Base-by-base conservation (phyloP, 2,113 vertebrate species). In the Oreotrochilus melanogaster region DNA sequence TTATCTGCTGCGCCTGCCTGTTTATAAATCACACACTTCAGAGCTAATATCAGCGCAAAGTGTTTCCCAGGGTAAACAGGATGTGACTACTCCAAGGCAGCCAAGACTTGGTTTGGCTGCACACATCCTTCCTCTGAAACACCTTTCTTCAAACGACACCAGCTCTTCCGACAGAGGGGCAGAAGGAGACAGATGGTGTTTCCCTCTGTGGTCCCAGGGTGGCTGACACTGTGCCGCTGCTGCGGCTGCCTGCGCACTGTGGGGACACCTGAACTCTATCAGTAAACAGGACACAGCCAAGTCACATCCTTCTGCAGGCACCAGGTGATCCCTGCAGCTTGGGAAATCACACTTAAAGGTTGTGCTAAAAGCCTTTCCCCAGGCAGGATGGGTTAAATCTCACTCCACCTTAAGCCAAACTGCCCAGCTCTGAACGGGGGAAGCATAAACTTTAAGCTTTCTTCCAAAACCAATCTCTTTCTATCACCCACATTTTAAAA, bases 41-140 rank as follows among this genome's bases (percentile, higher is more conserved):
- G 85, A 80, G 70, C 64, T 25, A 48, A 3, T 35, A 74, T 14
- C 93, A 64, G 79, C 2, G 0, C 51, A 10, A 88, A 88, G 94
- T 86, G 89, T 89, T 94, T 93, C 50, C 89, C 76, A 79, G 11
- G 5, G 67, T 94, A 96, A 97, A 97, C 96, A 97, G 96, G 96
- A 97, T 74, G 75, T 73, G 45, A 58, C 92, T 51, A 53, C 83
- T 89, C 71, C 69, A 83, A 71, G 35, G 4, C 75, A 30, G 66
- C 64, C 57, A 71, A 33, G 64, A 51, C 82, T 80, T 86, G 58
- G 60, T 95, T 51, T 43, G 89, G 69, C 90, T 37, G 3, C 75
- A 37, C 6, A 90, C 82, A 93, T 96, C 92, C 96, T 95, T 96
- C 93, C 94, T 88, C 76, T 10, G 24, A 85, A 95, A 93, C 94